Evolutionary conservation across 2,113 vertebrate species (phyloP), one percentile per base, ranked within the genome.

Genomic region (Neotoma lepida): DNA sequence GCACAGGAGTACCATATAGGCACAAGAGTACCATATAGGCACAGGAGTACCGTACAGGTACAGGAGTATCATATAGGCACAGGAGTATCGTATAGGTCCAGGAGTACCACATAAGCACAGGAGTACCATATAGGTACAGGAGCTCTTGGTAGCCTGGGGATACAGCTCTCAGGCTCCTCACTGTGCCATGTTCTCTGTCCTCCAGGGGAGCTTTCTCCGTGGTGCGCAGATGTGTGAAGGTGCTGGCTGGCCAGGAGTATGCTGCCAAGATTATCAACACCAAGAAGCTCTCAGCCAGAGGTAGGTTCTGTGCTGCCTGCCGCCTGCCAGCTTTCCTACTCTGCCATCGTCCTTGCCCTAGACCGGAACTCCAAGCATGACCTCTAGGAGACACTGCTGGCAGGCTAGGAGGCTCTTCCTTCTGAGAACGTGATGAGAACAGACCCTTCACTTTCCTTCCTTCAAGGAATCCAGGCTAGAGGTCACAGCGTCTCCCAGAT

Each of bases 241-340:
- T 99, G 88, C 91, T 99, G 96, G 98, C 98, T 9, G 98, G 98
- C 94, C 98, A 99, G 89, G 98, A 99, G 91, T 99, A 99, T 91
- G 98, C 98, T 0, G 98, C 98, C 95, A 99, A 99, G 97, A 99
- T 99, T 95, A 99, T 99, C 98, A 99, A 99, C 78, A 99, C 98
- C 93, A 99, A 99, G 98, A 99, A 99, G 94, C 98, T 99, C 54
- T 99, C 98, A 17, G 98, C 98, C 95, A 97, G 98, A 97, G 98
- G 98, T 99, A 88, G 92, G 98, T 88, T 64, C 56, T 0, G 14
- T 0, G 41, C 7, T 15, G 0, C 18, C n/a, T 1, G 0, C 28
- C 0, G 13, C 9, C 39, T 33, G 49, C 30, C 39, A 46, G 80
- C 6, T n/a, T 56, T 64, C 7, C 77, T 89, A 49, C 35, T 63